These are phyloP conservation scores for Melanotus villosus DNA, from an alignment of 2,888 invertebrate species.

Conservation along the genomic window DNA sequence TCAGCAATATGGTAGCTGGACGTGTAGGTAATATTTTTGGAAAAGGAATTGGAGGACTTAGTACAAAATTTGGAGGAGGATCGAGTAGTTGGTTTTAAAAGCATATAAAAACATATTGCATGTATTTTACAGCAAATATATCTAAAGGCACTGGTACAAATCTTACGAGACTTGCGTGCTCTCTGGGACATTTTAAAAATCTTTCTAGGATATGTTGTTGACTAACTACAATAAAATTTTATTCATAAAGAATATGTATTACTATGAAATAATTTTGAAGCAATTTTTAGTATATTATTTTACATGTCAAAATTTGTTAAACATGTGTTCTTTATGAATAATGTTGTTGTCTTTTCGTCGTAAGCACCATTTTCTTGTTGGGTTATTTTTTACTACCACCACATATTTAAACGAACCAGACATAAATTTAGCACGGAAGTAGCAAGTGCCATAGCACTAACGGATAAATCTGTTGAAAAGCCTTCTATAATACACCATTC, in stretches of 20 bases:
- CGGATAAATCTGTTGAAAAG: slow-evolving; percentile 42
- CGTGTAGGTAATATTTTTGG: slow-evolving; percentile 92
- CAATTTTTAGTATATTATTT: slow-evolving; percentile 56
- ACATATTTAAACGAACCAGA: slow-evolving; percentile 26
- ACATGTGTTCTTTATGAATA: slow-evolving; percentile 45
- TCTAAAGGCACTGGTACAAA: slow-evolving; percentile 39
- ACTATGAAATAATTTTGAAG: slow-evolving; percentile 54
- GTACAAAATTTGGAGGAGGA: slow-evolving; percentile 89
- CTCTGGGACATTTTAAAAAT: slow-evolving; percentile 40
- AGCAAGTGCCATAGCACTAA: slow-evolving; percentile 40
- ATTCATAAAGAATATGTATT: slow-evolving; percentile 45
- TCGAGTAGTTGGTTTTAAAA: slow-evolving; percentile 87
- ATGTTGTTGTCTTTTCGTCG: slow-evolving; percentile 30
- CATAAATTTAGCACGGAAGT: slow-evolving; percentile 35
- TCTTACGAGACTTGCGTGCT: slow-evolving; percentile 39
- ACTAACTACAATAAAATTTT: slow-evolving; percentile 41
- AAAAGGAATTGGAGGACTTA: slow-evolving; percentile 90
- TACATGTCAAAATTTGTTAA: slow-evolving; percentile 53
- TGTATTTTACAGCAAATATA: slow-evolving; percentile 31
- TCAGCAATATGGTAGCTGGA: slow-evolving; percentile 89
- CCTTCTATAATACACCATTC: slow-evolving; percentile 51
- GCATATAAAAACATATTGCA: slow-evolving; percentile 28
- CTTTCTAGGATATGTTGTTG: slow-evolving; percentile 42
- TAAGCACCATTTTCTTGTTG: slow-evolving; percentile 17
- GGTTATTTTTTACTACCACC: slow-evolving; percentile 17